Conservation (phyloP, 2,797 vertebrate genomes). For the Trachops cirrhosus region DNA sequence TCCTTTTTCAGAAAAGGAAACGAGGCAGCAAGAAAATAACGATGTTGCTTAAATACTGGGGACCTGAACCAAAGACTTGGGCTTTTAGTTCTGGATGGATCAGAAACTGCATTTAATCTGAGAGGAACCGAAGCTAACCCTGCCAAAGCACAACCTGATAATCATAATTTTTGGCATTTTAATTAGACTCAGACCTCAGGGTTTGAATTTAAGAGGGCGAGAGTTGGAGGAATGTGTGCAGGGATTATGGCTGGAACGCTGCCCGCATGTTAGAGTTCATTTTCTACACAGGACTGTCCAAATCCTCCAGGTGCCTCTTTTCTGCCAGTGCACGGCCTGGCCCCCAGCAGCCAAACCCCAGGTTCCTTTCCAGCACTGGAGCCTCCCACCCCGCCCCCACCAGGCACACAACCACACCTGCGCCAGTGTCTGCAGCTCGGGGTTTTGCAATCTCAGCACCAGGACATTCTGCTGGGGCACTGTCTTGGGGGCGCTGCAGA, state of each 20-base stretch:
- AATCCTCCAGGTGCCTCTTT: neutral
- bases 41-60: neutral
- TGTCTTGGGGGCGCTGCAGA: neutral
- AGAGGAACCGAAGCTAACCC: slow-evolving; percentile 5
- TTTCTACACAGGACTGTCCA: neutral
- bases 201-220: slow-evolving; percentile 44
- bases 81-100: neutral
- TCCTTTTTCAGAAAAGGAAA: slow-evolving; percentile 27
- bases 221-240: slow-evolving; percentile 7
- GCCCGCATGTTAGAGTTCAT: neutral
- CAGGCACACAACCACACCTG: neutral
- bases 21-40: neutral
- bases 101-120: neutral
- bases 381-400: neutral
- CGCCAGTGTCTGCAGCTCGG: neutral
- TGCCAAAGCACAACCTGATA: neutral
- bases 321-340: neutral
- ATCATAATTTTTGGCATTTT: slow-evolving; percentile 40
- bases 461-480: neutral
- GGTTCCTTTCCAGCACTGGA: neutral
- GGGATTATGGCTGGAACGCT: neutral
- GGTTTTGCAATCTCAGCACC: neutral
- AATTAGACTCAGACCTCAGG: slow-evolving; percentile 22
- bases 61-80: neutral
- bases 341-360: neutral